These are phyloP conservation scores for Lynx canadensis DNA, from an alignment of 2,113 vertebrate genomes.

Conservation along the genomic window DNA sequence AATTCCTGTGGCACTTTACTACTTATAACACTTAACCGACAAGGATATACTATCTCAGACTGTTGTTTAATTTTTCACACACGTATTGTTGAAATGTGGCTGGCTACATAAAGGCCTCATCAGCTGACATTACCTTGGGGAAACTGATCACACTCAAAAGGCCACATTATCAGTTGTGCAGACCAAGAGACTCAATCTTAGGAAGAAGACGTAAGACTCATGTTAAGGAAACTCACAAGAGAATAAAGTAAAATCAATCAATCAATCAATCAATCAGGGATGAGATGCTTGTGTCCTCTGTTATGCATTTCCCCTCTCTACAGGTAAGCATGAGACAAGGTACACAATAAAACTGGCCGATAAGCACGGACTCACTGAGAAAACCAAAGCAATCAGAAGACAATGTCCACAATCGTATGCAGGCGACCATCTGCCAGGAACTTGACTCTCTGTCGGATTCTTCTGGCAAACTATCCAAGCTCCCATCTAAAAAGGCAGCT, in stretches of 20 bases:
- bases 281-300: background rate
- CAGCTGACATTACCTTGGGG: background rate
- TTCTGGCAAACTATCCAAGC: background rate
- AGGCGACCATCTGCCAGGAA: background rate
- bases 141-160: background rate
- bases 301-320: background rate
- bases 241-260: background rate
- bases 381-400: background rate
- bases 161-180: background rate
- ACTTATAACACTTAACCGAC: background rate
- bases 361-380: background rate
- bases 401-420: background rate
- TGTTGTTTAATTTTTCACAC: background rate
- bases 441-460: background rate
- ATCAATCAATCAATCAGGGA: too few relatives aligned
- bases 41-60: background rate
- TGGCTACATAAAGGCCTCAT: background rate
- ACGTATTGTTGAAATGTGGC: background rate
- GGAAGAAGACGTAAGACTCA: background rate
- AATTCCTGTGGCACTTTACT: background rate
- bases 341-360: background rate
- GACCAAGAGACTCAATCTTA: background rate
- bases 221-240: background rate
- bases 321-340: background rate
- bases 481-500: background rate